These are phyloP conservation scores for Cryptocephalus primarius DNA, from an alignment of 2,888 invertebrate species.

Conservation along the genomic window DNA sequence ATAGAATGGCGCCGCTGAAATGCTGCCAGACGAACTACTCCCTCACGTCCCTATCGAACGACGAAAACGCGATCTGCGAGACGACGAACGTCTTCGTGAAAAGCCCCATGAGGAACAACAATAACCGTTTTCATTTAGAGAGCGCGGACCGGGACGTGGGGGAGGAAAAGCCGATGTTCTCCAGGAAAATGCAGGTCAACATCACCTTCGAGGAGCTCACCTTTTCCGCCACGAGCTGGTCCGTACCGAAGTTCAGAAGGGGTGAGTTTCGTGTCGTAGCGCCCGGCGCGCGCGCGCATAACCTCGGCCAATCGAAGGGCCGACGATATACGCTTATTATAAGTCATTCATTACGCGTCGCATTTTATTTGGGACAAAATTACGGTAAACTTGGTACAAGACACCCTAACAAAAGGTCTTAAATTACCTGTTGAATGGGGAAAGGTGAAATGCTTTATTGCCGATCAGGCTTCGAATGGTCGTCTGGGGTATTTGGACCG, in stretches of 20 bases:
- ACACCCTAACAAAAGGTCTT: too few species aligned
- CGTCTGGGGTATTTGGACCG: too few species aligned
- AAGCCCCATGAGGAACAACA: conserved; percentile 17
- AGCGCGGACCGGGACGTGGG: conserved; percentile 25
- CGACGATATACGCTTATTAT: too few species aligned
- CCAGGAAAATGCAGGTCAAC: conserved; percentile 51
- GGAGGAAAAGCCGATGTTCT: conserved; percentile 41
- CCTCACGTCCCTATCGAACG: conserved; percentile 21
- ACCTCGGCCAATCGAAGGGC: too few species aligned
- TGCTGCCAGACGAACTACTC: conserved; percentile 30
- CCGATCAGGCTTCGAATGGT: too few species aligned
- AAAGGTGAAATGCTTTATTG: too few species aligned
- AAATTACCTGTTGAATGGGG: too few species aligned
- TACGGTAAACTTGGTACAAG: too few species aligned
- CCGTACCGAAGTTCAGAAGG: conserved; percentile 25
- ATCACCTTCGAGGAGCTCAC: conserved; percentile 58
- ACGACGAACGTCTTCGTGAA: conserved; percentile 15
- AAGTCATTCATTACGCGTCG: too few species aligned
- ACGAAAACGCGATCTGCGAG: conserved; percentile 17
- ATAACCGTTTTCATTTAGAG: conserved; percentile 12
- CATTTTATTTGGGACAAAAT: too few species aligned
- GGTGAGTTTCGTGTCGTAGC: conserved; percentile 16
- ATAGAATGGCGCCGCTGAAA: conserved; percentile 18
- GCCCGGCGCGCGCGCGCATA: too few species aligned
- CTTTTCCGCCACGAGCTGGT: conserved; percentile 46